Evolutionary conservation across 2,113 vertebrate genomes (phyloP), one percentile per base, ranked within the genome.

Genomic region (Aplodontia rufa): DNA sequence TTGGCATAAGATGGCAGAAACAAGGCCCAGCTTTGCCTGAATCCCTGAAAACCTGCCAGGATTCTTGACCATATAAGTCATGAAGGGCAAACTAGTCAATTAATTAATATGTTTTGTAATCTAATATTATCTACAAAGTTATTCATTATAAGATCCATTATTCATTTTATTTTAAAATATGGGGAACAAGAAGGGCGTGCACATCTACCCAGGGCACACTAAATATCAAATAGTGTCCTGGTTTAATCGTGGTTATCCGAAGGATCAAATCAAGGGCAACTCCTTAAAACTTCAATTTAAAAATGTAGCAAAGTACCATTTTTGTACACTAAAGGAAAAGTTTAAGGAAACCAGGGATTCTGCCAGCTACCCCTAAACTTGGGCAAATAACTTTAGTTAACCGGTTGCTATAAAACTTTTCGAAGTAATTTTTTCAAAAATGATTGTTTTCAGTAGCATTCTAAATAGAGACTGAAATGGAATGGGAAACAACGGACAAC

Each of bases 111-210:
- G 87, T 76, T 87, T 91, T 3, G 45, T 66, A 87, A 84, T 66
- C 47, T 87, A 93, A 87, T 91, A 80, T 78, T 58, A 3, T 87
- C 40, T 60, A 91, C 28, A 89, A 60, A 53, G 45, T 51, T 92
- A 14, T 13, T 71, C 35, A 24, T 71, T 90, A 40, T 55, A 5
- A 85, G 81, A 20, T 20, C 10, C 2, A 78, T 5, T 17, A 11
- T 64, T 24, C 8, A 68, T 42, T 66, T 90, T 55, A 42, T 32
- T 53, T 79, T 62, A 72, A 60, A 60, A 9, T 74, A 37, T 19
- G 13, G 83, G 42, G 42, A 64, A 12, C 6, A 60, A 4, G 7
- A 58, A 90, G 2, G 37, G 10, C 51, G 81, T 71, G 86, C 17
- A 68, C 30, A 81, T 62, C 82, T 90, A 40, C 49, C 74, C 55